Evolutionary conservation across 1,140 invertebrate genomes (phyloP).

Genomic region (Drosophila nikananu): DNA sequence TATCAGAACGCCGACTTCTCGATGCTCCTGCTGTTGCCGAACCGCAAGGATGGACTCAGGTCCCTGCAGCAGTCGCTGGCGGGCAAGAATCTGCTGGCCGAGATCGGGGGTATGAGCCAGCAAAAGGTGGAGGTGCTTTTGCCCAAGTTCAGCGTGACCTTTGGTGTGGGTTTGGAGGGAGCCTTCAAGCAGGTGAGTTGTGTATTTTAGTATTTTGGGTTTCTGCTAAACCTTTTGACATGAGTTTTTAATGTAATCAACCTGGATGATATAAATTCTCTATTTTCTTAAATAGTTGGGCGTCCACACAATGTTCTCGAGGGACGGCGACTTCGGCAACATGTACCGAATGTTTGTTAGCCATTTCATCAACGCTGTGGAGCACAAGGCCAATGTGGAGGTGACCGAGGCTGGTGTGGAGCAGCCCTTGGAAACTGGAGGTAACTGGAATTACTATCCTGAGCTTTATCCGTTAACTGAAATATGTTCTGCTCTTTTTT

Average conservation of each 20-base stretch:
- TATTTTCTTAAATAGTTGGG: slow-evolving; percentile 86
- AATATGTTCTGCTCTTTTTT: not conserved
- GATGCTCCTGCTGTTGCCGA: slow-evolving; percentile 76
- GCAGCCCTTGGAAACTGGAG: slow-evolving; percentile 88
- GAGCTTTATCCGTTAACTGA: not conserved
- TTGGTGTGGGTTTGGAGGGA: slow-evolving; percentile 86
- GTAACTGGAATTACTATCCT: slow-evolving; percentile 38
- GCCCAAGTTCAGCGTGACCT: slow-evolving; percentile 89
- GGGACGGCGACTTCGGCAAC: slow-evolving; percentile 86
- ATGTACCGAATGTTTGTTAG: slow-evolving; percentile 88
- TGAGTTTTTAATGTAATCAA: too few species aligned
- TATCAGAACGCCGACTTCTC: slow-evolving; percentile 78
- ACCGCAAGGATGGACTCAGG: slow-evolving; percentile 74
- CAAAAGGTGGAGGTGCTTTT: slow-evolving; percentile 86
- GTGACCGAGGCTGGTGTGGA: slow-evolving; percentile 73
- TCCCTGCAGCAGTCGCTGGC: slow-evolving; percentile 70
- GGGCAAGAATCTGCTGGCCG: slow-evolving; percentile 80
- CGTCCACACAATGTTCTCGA: slow-evolving; percentile 87
- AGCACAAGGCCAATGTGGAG: slow-evolving; percentile 80
- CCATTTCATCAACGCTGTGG: slow-evolving; percentile 86
- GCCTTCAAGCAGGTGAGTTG: slow-evolving; percentile 86
- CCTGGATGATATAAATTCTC: not conserved
- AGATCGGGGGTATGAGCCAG: slow-evolving; percentile 64
- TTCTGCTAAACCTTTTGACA: too few species aligned
- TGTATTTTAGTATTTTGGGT: not conserved